phyloP scores from a whole-genome alignment of 2,888 invertebrate genomes.

The Eumacrocentrus americanus region DNA sequence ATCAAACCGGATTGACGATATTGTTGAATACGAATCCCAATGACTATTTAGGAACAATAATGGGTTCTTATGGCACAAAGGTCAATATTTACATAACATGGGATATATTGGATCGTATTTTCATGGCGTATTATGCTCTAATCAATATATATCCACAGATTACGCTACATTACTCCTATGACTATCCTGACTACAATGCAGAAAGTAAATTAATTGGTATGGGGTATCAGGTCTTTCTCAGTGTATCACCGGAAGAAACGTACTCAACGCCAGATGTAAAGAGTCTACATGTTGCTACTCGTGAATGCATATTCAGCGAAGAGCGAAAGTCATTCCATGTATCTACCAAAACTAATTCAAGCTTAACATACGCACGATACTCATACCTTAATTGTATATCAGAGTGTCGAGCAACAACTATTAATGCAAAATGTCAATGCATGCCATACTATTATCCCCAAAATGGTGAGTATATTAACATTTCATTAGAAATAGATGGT shows the following conservation, averaged over 20 bases:
- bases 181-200: constrained; percentile 70
- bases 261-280: constrained; percentile 67
- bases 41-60: constrained; percentile 69
- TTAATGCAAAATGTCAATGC: constrained; percentile 66
- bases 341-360: constrained; percentile 17
- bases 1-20: constrained; percentile 70
- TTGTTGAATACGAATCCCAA: constrained; percentile 65
- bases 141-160: constrained; percentile 59
- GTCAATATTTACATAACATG: too few species aligned
- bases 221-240: constrained; percentile 67
- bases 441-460: constrained; percentile 67
- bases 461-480: constrained; percentile 52
- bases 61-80: constrained; percentile 69
- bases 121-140: too few species aligned
- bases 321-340: too few species aligned
- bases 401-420: constrained; percentile 64
- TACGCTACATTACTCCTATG: constrained; percentile 70
- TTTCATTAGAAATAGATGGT: too few species aligned
- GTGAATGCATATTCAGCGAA: constrained; percentile 68
- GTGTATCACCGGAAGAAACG: constrained; percentile 70
- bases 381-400: constrained; percentile 72
- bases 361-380: constrained; percentile 62
- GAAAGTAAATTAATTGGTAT: constrained; percentile 67
- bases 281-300: constrained; percentile 60
- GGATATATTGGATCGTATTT: too few species aligned